These are phyloP conservation scores for Carpatolechia fugitivella DNA, from an alignment of 2,888 invertebrate species.

Conservation along the genomic window DNA sequence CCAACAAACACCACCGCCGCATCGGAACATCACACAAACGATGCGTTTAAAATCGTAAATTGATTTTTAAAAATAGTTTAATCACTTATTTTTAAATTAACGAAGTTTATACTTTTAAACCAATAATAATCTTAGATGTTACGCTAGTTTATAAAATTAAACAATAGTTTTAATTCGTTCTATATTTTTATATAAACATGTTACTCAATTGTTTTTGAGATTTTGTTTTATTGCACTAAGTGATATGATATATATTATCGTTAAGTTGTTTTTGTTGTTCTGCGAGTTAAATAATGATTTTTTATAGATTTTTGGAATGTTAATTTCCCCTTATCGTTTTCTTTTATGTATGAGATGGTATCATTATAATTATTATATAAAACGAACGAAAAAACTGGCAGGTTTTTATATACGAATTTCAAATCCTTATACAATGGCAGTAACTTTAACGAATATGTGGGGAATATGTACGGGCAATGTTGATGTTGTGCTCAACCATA, in stretches of 20 bases:
- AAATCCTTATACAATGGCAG: conserved; percentile 36
- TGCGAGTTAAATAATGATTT: conserved; percentile 13
- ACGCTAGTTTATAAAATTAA: conserved; percentile 20
- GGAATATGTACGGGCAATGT: conserved; percentile 43
- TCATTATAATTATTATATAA: conserved; percentile 44
- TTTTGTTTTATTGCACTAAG: conserved; percentile 16
- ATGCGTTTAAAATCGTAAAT: conserved; percentile 39
- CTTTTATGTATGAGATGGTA: conserved; percentile 37
- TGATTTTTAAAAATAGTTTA: conserved; percentile 28
- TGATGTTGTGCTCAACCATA: conserved; percentile 49
- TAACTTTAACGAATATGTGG: conserved; percentile 38
- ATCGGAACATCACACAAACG: conserved; percentile 42
- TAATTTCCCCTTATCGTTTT: conserved; percentile 39
- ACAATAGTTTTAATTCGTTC: conserved; percentile 10
- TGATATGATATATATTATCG: conserved; percentile 11
- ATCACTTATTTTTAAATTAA: conserved; percentile 12
- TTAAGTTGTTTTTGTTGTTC: conserved; percentile 18
- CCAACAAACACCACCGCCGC: conserved; percentile 24
- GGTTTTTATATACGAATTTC: conserved; percentile 32
- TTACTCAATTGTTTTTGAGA: conserved; percentile 14
- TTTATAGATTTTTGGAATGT: conserved; percentile 44
- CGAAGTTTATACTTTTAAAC: conserved; percentile 11
- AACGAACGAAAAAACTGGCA: conserved; percentile 43
- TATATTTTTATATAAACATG: conserved; percentile 3
- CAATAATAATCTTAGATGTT: conserved; percentile 14